Conservation (phyloP, 2,797 vertebrate genomes). For the Margarornis squamiger region DNA sequence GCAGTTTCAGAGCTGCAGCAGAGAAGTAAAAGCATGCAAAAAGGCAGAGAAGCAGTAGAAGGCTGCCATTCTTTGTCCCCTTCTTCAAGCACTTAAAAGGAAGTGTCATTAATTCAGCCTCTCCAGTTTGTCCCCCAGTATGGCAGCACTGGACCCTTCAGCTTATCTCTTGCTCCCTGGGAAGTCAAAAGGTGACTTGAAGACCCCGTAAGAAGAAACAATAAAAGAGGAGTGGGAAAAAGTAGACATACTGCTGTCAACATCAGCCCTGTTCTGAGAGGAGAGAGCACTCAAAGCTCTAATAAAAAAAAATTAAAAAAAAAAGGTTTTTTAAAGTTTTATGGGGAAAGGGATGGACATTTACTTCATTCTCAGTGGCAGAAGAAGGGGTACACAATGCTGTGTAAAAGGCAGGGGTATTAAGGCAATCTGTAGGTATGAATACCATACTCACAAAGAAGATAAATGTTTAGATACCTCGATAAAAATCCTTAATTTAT, state of each 20-base stretch:
- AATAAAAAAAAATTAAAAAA: neutral
- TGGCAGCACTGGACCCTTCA: neutral
- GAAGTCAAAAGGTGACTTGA: neutral
- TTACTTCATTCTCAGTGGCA: neutral
- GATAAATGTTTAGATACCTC: neutral
- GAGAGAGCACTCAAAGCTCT: neutral
- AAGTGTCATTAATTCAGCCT: neutral
- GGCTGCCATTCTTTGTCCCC: neutral
- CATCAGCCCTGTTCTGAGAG: neutral
- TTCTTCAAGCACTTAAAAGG: neutral
- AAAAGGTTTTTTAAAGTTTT: accelerated
- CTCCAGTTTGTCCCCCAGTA: neutral
- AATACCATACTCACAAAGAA: neutral
- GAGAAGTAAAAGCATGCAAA: neutral
- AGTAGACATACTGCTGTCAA: neutral
- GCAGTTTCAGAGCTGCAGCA: neutral
- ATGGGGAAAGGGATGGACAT: neutral
- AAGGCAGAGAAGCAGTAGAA: neutral
- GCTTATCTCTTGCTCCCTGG: neutral
- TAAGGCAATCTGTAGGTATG: neutral
- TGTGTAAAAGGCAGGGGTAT: neutral
- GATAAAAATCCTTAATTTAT: neutral
- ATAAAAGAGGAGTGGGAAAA: neutral
- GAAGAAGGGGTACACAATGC: neutral
- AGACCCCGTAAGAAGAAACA: neutral